Base-by-base conservation (phyloP, 2,888 invertebrate species). In the Campoplex nolae region DNA sequence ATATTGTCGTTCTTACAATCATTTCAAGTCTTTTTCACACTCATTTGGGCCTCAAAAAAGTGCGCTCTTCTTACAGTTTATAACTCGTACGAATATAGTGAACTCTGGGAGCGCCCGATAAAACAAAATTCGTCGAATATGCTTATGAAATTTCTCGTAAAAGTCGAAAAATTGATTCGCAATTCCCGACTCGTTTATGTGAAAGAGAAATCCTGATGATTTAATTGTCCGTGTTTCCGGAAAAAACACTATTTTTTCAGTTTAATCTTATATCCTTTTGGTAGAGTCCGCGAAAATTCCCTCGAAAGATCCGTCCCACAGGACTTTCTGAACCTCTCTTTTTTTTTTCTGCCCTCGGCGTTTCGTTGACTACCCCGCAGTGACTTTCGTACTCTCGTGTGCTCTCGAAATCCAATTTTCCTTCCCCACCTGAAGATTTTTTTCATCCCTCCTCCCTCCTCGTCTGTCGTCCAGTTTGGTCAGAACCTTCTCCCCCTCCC, bases 321-420 rank as follows among this genome's bases (percentile, higher is more conserved):
- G 62, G 32, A 65, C 45, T 32, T 45, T 42, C 18, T 0, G 75
- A 54, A n/a, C 35, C n/a, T 77, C 32, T 48, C 7, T 13, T 16
- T 16, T 35, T 62, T 65, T 77, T 58, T 28, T 16, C 42, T 42
- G 28, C 23, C 45, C 32, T 16, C 28, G 28, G 35, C 38, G 4
- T 42, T 11, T 42, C 75, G 23, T 23, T 28, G 74, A 42, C 65
- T 65, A 48, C 56, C 48, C 48, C 76, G 58, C 32, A 70, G 32
- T 78, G 81, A 83, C 87, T 88, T 90, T 86, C 87, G 86, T 89
- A 82, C 88, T 85, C 88, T 80, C 87, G 89, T 89, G 89, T 89
- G 85, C 87, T 83, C 89, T 79, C 88, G 89, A 91, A 91, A 92
- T 92, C 90, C 92, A 92, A 92, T 92, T 91, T 92, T 91, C 90